phyloP scores from a whole-genome alignment of 2,113 vertebrate genomes.

The Merops nubicus region DNA sequence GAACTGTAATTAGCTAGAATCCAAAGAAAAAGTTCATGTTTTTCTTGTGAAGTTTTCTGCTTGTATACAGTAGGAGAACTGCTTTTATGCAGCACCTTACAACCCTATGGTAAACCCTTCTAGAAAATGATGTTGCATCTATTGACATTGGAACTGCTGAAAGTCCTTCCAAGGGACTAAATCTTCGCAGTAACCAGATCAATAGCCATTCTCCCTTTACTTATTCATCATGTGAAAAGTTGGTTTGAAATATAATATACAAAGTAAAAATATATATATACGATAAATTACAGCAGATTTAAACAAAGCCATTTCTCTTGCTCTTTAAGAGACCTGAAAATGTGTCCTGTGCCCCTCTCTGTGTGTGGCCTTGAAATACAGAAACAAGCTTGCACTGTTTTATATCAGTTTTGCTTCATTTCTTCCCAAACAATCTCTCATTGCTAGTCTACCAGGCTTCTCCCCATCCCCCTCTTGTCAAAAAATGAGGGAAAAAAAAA shows the following conservation, averaged over 20 bases:
- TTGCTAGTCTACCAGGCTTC: slow-evolving; percentile 53
- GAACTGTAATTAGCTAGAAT: not conserved
- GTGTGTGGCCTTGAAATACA: slow-evolving; percentile 74
- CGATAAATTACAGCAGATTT: slow-evolving; percentile 66
- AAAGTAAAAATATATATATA: slow-evolving; percentile 25
- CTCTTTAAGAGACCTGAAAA: slow-evolving; percentile 60
- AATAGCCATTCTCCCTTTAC: not conserved
- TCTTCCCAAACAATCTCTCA: slow-evolving; percentile 76
- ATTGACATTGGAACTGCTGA: not conserved
- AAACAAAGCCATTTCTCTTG: slow-evolving; percentile 70
- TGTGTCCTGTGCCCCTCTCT: slow-evolving; percentile 13
- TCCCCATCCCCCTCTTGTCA: not conserved
- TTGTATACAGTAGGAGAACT: not conserved
- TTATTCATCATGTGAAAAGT: slow-evolving; percentile 30
- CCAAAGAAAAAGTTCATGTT: not conserved
- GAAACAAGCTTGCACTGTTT: slow-evolving; percentile 75
- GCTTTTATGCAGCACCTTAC: not conserved
- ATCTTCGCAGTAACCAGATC: not conserved
- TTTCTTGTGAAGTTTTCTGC: not conserved
- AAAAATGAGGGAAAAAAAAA: not conserved
- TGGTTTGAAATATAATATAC: slow-evolving; percentile 40
- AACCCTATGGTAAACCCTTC: not conserved
- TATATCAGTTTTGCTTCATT: slow-evolving; percentile 80
- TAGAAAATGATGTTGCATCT: not conserved
- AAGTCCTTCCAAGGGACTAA: not conserved